Percentiles rank a stretch among this genome's conserved stretches.
phyloP scores from a whole-genome alignment of 2,888 invertebrate species.

The Mayetiola destructor region DNA sequence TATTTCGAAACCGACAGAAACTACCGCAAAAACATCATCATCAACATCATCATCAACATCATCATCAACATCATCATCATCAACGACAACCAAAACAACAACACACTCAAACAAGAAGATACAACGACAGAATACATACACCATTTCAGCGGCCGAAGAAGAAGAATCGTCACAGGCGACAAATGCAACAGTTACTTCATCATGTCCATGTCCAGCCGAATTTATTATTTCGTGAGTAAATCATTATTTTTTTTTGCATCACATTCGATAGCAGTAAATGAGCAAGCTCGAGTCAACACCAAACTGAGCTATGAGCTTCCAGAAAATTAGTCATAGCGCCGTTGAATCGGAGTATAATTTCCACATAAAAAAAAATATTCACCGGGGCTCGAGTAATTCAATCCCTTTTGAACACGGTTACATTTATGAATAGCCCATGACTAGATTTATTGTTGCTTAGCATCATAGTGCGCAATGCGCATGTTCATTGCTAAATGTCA shows the following conservation, averaged over 20 bases:
- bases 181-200: neutral
- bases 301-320: too few species aligned
- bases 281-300: too few species aligned
- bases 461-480: too few species aligned
- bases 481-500: too few species aligned
- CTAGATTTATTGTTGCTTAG: too few species aligned
- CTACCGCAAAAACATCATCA: slow-evolving; percentile 15
- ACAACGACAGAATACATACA: slow-evolving; percentile 33
- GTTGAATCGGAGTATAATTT: too few species aligned
- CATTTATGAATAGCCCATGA: too few species aligned
- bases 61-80: slow-evolving; percentile 15
- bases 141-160: slow-evolving; percentile 24
- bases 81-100: slow-evolving; percentile 19
- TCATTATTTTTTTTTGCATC: neutral
- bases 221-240: slow-evolving; percentile 10
- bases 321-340: too few species aligned
- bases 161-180: neutral
- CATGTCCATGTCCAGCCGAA: slow-evolving; percentile 14
- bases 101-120: slow-evolving; percentile 28
- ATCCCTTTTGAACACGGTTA: too few species aligned
- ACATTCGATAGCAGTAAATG: too few species aligned
- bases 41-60: slow-evolving; percentile 17
- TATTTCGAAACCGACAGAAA: neutral
- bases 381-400: too few species aligned
- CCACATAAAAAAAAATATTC: too few species aligned